A percentile compares a stretch with the other conserved stretches of the same genome.
These are phyloP conservation scores for Euura lappo DNA, from an alignment of 1,140 invertebrate species.

Conservation along the genomic window DNA sequence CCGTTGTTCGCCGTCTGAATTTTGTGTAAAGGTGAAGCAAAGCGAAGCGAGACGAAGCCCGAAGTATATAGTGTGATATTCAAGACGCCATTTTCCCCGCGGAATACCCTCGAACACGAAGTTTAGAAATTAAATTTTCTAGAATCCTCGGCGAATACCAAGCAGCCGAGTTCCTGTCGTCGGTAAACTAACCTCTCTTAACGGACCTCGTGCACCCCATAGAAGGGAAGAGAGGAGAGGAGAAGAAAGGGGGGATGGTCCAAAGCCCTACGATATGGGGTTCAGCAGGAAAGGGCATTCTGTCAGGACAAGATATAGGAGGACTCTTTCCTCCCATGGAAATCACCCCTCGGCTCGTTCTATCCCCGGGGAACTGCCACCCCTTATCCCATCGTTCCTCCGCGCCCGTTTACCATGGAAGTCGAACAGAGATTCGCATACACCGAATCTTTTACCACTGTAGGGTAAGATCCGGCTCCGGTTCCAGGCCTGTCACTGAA, in stretches of 20 bases:
- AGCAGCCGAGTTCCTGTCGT: constrained; percentile 14
- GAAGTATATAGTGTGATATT: background rate
- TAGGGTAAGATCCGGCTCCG: background rate
- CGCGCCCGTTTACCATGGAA: background rate
- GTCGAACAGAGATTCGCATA: background rate
- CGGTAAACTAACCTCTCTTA: constrained; percentile 5
- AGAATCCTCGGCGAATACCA: constrained; percentile 36
- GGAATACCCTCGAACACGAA: constrained; percentile 19
- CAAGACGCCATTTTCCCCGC: constrained; percentile 12
- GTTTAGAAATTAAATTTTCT: constrained; percentile 44
- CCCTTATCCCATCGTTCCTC: background rate
- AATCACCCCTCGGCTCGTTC: background rate
- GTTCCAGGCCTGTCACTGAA: background rate
- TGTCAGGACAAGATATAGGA: constrained; percentile 12
- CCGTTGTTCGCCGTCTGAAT: no score
- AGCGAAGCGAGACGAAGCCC: background rate
- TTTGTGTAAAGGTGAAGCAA: no score
- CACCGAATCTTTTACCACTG: background rate
- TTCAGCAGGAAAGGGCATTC: background rate
- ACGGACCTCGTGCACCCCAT: background rate
- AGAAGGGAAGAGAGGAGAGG: background rate
- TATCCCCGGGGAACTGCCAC: background rate
- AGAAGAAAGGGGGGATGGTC: background rate
- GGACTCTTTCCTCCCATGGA: background rate
- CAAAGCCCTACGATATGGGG: background rate